These are phyloP conservation scores for Melitaea athalia DNA, from an alignment of 2,888 invertebrate species.

Conservation along the genomic window DNA sequence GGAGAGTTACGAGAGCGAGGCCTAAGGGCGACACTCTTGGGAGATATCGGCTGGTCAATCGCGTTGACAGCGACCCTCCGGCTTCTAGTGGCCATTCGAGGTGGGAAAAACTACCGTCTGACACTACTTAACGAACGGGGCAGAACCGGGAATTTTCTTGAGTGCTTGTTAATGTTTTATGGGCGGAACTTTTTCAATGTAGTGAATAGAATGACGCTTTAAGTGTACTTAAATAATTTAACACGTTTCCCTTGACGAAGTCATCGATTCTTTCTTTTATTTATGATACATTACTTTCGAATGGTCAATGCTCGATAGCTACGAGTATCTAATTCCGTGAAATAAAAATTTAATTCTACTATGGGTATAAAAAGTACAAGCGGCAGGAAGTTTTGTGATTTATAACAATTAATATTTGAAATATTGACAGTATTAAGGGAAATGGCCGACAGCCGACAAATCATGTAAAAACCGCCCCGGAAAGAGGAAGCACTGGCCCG, in stretches of 20 bases:
- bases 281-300: conserved; percentile 46
- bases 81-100: conserved; percentile 65
- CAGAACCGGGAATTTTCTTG: conserved; percentile 78
- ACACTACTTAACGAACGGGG: conserved; percentile 80
- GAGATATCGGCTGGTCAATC: conserved; percentile 78
- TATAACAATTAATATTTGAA: conserved; percentile 82
- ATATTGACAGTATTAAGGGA: conserved; percentile 82
- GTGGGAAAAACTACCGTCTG: conserved; percentile 81
- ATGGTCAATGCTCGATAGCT: conserved; percentile 43
- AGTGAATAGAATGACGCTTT: conserved; percentile 78
- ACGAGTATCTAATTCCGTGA: conserved; percentile 61
- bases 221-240: conserved; percentile 81
- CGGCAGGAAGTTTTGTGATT: conserved; percentile 73
- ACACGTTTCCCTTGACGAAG: conserved; percentile 69
- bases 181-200: conserved; percentile 80
- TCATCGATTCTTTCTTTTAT: conserved; percentile 51
- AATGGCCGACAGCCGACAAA: conserved; percentile 80
- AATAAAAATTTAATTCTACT: conserved; percentile 70
- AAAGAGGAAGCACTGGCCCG: conserved; percentile 80
- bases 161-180: conserved; percentile 83
- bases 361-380: conserved; percentile 63
- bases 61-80: conserved; percentile 77
- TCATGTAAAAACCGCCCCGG: conserved; percentile 81
- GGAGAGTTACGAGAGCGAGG: conserved; percentile 53
- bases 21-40: conserved; percentile 72